Evolutionary conservation across 2,888 invertebrate genomes (phyloP), one percentile per base, ranked within the genome.

Genomic region (Chrysolina oricalcia): DNA sequence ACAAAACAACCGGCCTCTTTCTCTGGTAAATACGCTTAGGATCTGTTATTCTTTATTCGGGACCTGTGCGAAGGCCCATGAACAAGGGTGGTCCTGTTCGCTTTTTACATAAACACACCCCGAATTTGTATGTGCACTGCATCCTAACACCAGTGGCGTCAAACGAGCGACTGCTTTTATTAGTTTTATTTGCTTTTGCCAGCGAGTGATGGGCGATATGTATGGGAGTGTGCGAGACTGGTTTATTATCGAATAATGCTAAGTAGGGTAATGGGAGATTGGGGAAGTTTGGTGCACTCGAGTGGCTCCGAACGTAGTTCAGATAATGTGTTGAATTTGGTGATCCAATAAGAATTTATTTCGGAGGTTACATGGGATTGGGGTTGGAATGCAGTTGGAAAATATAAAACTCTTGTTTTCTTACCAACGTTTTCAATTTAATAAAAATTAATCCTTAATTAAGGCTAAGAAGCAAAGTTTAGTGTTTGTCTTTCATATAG

Each of bases 31-130:
- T 77, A 78, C 71, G 71, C 70, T 78, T 78, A 78, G 78, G 78
- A 41, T 65, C 50, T 75, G 75, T 78, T 78, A 78, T 75, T 74
- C 72, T 74, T 73, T 73, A 73, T 71, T 71, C 67, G 73, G 27
- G 35, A 48, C 50, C 66, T 66, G 66, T 66, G 27, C 46, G 13
- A 23, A n/a, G 66, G 43, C 19, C 65, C 21, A 46, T 13, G 41
- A 81, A 80, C 81, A 82, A 81, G 85, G 85, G 85, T 85, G 85
- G 85, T 85, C 85, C 78, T 76, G 73, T 81, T 81, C 81, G 79
- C 78, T 82, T 80, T 74, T 78, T 78, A 78, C 75, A 83, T 82
- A 83, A 83, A 84, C 84, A 85, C 84, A 78, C 82, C 82, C 81
- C 76, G 77, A 79, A 81, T 81, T 81, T 81, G 79, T 81, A 73